Percentiles rank a stretch among this genome's conserved stretches.
Evolutionary conservation across 2,888 invertebrate species (phyloP).

Genomic region (Monoplex corrugatus): DNA sequence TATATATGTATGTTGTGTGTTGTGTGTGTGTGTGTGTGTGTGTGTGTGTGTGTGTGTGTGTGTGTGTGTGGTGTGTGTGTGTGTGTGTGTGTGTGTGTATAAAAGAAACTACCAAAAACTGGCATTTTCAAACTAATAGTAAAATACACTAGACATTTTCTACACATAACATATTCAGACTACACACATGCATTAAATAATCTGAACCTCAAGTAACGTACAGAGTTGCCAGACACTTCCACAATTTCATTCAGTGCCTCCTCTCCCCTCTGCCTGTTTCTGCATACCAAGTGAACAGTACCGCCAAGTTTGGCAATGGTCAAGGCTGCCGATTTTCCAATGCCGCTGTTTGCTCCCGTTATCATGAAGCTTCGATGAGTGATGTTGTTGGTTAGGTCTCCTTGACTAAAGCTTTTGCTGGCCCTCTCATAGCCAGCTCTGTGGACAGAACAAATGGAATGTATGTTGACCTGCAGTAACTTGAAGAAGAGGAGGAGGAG

Average conservation of each 20-base stretch:
- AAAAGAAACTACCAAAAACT: too few relatives aligned
- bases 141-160: too few relatives aligned
- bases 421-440: constrained; percentile 81
- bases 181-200: too few relatives aligned
- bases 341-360: constrained; percentile 81
- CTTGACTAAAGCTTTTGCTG: constrained; percentile 78
- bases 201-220: too few relatives aligned
- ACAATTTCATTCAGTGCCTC: constrained; percentile 80
- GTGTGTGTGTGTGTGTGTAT: too few relatives aligned
- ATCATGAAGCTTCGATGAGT: constrained; percentile 81
- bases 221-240: constrained; percentile 79
- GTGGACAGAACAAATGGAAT: constrained; percentile 48
- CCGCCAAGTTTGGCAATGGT: constrained; percentile 82
- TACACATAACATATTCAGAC: too few relatives aligned
- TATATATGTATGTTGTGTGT: too few relatives aligned
- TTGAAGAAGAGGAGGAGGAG: neutral
- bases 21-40: neutral
- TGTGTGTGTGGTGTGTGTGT: neutral
- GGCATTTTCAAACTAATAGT: too few relatives aligned
- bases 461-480: too few relatives aligned
- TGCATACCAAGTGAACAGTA: constrained; percentile 82
- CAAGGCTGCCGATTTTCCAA: constrained; percentile 82
- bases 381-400: constrained; percentile 80
- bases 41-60: neutral
- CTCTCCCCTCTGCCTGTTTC: constrained; percentile 81